These are phyloP conservation scores for Cephus rjabovi DNA, from an alignment of 2,888 invertebrate species.

Conservation along the genomic window DNA sequence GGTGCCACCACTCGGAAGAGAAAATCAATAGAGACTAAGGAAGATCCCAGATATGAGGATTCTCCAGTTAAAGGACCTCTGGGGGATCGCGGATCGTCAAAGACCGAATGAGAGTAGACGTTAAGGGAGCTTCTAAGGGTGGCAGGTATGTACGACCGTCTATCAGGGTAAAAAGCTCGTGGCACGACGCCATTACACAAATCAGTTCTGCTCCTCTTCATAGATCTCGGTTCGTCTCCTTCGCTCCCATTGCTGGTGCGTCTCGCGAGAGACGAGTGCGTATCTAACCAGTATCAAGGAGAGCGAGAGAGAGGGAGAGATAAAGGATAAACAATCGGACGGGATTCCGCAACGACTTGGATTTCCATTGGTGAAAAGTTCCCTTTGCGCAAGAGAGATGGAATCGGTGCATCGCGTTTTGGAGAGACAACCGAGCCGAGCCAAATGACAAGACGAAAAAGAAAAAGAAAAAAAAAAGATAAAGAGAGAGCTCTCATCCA, in stretches of 20 bases:
- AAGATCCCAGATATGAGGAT: no score
- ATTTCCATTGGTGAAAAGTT: background rate
- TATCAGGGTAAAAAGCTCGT: slow-evolving; percentile 10
- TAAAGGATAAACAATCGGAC: background rate
- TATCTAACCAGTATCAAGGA: background rate
- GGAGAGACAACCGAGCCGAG: slow-evolving; percentile 38
- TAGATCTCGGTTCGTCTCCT: slow-evolving; percentile 15
- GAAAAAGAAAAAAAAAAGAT: no score
- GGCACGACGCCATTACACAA: slow-evolving; percentile 22
- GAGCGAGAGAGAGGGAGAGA: background rate
- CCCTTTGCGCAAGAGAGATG: slow-evolving; percentile 12
- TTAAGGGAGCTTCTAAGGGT: no score
- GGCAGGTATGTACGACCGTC: background rate
- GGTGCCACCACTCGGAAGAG: no score
- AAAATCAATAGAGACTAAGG: no score
- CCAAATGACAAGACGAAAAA: no score
- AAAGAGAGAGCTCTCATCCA: no score
- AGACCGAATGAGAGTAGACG: no score
- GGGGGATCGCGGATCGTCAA: no score
- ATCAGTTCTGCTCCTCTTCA: slow-evolving; percentile 20
- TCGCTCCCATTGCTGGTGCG: slow-evolving; percentile 15
- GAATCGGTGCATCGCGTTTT: slow-evolving; percentile 35
- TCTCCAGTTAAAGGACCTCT: no score
- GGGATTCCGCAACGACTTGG: background rate
- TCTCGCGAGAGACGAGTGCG: slow-evolving; percentile 17